Percentiles rank a stretch among this genome's conserved stretches.
These are phyloP conservation scores for Tokudaia muenninki DNA, from an alignment of 2,797 vertebrate species.

Conservation along the genomic window DNA sequence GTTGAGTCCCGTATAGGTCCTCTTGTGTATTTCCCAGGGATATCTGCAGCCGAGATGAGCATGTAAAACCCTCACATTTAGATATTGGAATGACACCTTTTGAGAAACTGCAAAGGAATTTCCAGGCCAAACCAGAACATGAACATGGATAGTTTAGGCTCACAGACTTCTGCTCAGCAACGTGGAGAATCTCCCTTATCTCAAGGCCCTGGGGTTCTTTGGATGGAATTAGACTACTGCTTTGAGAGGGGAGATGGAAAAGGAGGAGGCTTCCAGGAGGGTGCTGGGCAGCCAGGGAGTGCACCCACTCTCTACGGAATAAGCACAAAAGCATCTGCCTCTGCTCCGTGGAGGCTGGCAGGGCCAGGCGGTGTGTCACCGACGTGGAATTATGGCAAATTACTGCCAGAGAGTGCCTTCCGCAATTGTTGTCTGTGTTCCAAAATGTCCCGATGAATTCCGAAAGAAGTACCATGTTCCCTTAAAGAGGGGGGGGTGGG, in stretches of 20 bases:
- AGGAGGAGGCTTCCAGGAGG: not conserved
- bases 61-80: not conserved
- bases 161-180: not conserved
- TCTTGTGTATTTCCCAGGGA: not conserved
- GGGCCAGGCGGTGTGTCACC: not conserved
- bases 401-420: slow-evolving; percentile 63
- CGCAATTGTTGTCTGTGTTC: slow-evolving; percentile 74
- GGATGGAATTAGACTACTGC: slow-evolving; percentile 29
- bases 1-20: not conserved
- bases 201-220: slow-evolving; percentile 7
- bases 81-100: not conserved
- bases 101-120: not conserved
- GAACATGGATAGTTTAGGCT: not conserved
- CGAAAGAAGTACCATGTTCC: slow-evolving; percentile 76
- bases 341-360: not conserved
- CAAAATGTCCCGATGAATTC: slow-evolving; percentile 79
- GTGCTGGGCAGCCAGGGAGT: not conserved
- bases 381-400: slow-evolving; percentile 62
- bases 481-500: slow-evolving; percentile 22
- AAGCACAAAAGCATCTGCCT: slow-evolving; percentile 46
- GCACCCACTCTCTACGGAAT: slow-evolving; percentile 47
- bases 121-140: not conserved
- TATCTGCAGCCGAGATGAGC: not conserved
- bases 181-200: not conserved
- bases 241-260: not conserved